These are phyloP conservation scores for Amphiprion ocellaris DNA, from an alignment of 2,113 vertebrate species.

Conservation along the genomic window DNA sequence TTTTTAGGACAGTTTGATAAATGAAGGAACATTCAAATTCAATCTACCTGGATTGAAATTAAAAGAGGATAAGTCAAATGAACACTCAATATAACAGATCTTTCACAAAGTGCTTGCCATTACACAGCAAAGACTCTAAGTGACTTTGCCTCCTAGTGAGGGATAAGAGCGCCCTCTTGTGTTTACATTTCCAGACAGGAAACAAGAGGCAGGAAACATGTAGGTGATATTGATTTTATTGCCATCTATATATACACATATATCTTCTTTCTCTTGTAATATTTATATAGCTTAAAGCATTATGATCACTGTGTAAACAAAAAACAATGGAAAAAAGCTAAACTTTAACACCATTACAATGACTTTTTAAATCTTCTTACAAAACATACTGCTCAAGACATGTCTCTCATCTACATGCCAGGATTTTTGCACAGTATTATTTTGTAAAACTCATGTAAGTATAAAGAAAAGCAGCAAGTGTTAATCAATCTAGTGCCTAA, in stretches of 20 bases:
- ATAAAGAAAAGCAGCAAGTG: conserved; percentile 50
- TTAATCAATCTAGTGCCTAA: conserved; percentile 30
- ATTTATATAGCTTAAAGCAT: conserved; percentile 64
- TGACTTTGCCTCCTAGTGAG: background rate
- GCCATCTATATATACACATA: conserved; percentile 77
- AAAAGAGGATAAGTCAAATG: conserved; percentile 49
- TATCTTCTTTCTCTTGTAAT: conserved; percentile 40
- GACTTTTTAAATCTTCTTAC: conserved; percentile 14
- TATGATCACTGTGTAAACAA: conserved; percentile 62
- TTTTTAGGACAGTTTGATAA: conserved; percentile 68
- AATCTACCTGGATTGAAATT: conserved; percentile 66
- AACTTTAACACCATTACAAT: conserved; percentile 34
- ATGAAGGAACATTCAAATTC: conserved; percentile 64
- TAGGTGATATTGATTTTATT: conserved; percentile 74
- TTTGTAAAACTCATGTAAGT: conserved; percentile 15
- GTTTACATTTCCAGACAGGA: conserved; percentile 21
- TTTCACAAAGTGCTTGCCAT: conserved; percentile 10
- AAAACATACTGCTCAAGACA: conserved; percentile 39
- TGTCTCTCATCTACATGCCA: background rate
- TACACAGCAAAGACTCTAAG: background rate
- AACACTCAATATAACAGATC: conserved; percentile 38
- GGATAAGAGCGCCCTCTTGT: conserved; percentile 64
- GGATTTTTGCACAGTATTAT: conserved; percentile 8
- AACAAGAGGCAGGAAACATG: conserved; percentile 21
- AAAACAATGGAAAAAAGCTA: conserved; percentile 39